phyloP scores from a whole-genome alignment of 2,797 vertebrate species.

The Columba guinea region DNA sequence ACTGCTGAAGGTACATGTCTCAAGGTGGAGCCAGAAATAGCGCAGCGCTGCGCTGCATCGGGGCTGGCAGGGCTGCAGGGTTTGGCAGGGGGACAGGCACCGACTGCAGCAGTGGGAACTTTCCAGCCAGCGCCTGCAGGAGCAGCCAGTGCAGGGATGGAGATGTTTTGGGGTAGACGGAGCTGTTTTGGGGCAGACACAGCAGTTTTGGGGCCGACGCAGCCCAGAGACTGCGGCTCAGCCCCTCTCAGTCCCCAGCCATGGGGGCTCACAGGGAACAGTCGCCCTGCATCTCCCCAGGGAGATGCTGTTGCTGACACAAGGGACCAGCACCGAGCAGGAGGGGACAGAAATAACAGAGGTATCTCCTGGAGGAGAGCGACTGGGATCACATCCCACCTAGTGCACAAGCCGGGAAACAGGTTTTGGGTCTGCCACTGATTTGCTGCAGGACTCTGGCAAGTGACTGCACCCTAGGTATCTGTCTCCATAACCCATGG shows the following conservation, averaged over 20 bases:
- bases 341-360: background rate
- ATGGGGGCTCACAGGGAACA: fast-evolving
- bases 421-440: background rate
- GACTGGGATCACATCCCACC: background rate
- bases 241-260: background rate
- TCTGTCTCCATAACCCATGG: fast-evolving
- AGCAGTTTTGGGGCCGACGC: background rate
- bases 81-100: conserved; percentile 54
- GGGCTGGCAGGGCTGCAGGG: conserved; percentile 50
- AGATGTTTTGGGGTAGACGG: background rate
- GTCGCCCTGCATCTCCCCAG: fast-evolving
- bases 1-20: conserved; percentile 35
- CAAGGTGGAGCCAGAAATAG: conserved; percentile 71
- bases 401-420: fast-evolving
- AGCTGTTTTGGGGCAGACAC: background rate
- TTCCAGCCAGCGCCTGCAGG: conserved; percentile 16
- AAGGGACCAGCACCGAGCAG: background rate
- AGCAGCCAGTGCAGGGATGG: background rate
- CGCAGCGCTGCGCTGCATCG: background rate
- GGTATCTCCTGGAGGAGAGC: background rate
- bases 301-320: background rate
- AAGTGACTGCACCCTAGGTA: background rate
- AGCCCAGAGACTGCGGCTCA: fast-evolving
- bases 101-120: conserved; percentile 55
- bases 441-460: background rate